Evolutionary conservation across 2,888 invertebrate species (phyloP), one percentile per base, ranked within the genome.

Genomic region (Galerucella nymphaeae): DNA sequence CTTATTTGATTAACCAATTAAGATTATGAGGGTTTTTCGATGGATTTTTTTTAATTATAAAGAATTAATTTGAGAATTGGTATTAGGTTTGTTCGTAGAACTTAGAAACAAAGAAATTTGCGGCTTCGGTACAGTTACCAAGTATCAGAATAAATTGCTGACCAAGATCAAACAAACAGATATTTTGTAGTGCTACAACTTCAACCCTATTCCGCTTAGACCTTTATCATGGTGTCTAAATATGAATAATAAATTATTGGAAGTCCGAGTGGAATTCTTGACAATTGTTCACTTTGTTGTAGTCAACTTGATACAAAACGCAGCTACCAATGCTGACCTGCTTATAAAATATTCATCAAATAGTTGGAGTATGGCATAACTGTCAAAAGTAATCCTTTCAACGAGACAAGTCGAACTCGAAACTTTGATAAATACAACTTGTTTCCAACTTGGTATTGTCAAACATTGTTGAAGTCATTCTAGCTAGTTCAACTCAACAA

Each of bases 351-450:
- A 65, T 65, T 55, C 41, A 41, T 18, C 16, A 65, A 65, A 18
- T 65, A 55, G 55, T 65, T 65, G 55, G 41, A 65, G 41, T 65
- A 65, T 65, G 55, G 55, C 57, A 16, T 41, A 72, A 64, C 69
- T 69, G 72, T 73, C 72, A 66, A 70, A 73, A 30, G 69, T 75
- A 77, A 76, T 74, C 76, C 73, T 57, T 73, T 73, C 72, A 66
- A 75, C 69, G 55, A 67, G 73, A 72, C 72, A 75, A 75, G 73
- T 73, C 75, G 73, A 77, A 77, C 76, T 75, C 70, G 73, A 71
- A 66, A 75, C 74, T 73, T 73, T 66, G 66, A 66, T 73, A 66
- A 73, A 65, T 61, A 65, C 45, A 65, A 16, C 65, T 65, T 41
- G 55, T 65, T 65, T 55, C 55, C 41, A 65, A 65, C 23, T 58